These are phyloP conservation scores for Pseudomyrmex gracilis DNA, from an alignment of 1,140 invertebrate species.

Conservation along the genomic window DNA sequence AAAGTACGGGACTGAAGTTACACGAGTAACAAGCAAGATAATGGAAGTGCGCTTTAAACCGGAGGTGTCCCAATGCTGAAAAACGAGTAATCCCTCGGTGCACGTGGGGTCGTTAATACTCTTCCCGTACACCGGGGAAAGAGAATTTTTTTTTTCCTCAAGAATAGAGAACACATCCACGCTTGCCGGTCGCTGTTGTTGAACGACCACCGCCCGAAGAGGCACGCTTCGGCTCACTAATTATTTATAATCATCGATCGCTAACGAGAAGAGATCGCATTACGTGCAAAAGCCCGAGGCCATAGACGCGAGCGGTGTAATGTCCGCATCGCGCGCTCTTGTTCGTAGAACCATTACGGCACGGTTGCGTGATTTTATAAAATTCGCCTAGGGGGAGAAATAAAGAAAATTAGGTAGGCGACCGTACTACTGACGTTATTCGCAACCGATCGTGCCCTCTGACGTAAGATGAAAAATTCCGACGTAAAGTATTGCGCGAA, in stretches of 20 bases:
- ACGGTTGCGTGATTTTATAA: slow-evolving; percentile 41
- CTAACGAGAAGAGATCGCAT: slow-evolving; percentile 56
- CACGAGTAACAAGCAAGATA: slow-evolving; percentile 7
- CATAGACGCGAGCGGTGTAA: slow-evolving; percentile 25
- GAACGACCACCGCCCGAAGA: slow-evolving; percentile 16
- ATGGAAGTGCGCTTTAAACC: slow-evolving; percentile 24
- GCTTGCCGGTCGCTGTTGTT: neutral
- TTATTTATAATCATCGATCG: slow-evolving; percentile 67
- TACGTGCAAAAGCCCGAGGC: slow-evolving; percentile 29
- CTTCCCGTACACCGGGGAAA: neutral
- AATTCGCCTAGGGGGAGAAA: slow-evolving; percentile 42
- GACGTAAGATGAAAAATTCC: slow-evolving; percentile 37
- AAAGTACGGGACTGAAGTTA: neutral
- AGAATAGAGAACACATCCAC: slow-evolving; percentile 9
- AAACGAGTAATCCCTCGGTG: slow-evolving; percentile 32
- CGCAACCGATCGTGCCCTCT: neutral
- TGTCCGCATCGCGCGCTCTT: neutral
- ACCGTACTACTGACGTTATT: neutral
- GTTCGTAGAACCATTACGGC: slow-evolving; percentile 20
- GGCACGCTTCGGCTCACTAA: slow-evolving; percentile 42
- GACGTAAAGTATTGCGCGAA: slow-evolving; percentile 15
- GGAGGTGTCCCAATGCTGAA: slow-evolving; percentile 10
- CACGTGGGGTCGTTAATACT: slow-evolving; percentile 37
- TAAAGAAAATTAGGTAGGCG: slow-evolving; percentile 29
- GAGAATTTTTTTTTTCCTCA: slow-evolving; percentile 6